Conservation (phyloP, 1,140 invertebrate genomes). For the Drosophila mauritiana region DNA sequence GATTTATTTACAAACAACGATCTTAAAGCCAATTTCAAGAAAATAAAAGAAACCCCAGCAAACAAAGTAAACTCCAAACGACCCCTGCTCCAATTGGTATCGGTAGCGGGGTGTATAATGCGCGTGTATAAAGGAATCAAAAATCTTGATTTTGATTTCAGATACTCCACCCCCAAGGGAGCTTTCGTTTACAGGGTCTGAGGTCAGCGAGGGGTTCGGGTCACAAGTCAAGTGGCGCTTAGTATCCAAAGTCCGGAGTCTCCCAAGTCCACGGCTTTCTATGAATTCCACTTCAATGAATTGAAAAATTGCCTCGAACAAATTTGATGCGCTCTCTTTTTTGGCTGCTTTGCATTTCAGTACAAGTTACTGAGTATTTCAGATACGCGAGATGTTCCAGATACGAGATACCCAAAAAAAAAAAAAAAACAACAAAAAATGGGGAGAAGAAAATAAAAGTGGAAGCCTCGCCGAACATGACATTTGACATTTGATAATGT, state of each 20-base stretch:
- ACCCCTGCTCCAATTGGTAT: constrained; percentile 13
- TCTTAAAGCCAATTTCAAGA: constrained; percentile 76
- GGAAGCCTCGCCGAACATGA: constrained; percentile 61
- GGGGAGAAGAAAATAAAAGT: not conserved
- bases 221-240: constrained; percentile 77
- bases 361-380: constrained; percentile 20
- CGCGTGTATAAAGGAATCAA: constrained; percentile 77
- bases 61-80: constrained; percentile 33
- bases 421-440: constrained; percentile 11
- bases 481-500: constrained; percentile 83
- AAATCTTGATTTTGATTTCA: constrained; percentile 82
- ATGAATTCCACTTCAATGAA: constrained; percentile 83
- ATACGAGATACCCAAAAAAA: not conserved
- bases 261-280: constrained; percentile 50
- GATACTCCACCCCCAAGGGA: constrained; percentile 48
- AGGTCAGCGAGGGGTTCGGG: constrained; percentile 2
- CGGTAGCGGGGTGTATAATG: constrained; percentile 35
- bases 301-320: constrained; percentile 82
- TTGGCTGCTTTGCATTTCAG: constrained; percentile 69
- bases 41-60: constrained; percentile 59
- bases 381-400: constrained; percentile 16
- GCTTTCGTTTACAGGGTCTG: not conserved
- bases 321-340: constrained; percentile 66
- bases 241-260: constrained; percentile 38
- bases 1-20: constrained; percentile 73